phyloP scores from a whole-genome alignment of 2,113 vertebrate genomes.

The Rhinichthys klamathensis region DNA sequence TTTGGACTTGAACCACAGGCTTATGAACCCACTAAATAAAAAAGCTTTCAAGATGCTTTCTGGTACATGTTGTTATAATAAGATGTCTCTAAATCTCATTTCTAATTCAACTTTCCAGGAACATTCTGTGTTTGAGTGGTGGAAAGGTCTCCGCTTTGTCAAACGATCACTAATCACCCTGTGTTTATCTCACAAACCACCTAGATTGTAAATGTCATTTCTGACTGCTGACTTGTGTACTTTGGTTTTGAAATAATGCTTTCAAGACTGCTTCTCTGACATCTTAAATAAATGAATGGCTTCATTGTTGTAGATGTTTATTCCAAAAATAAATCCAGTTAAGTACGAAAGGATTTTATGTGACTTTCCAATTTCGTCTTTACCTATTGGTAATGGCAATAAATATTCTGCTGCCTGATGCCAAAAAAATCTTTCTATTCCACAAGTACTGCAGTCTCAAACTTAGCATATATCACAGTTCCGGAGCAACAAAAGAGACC shows the following conservation, averaged over 20 bases:
- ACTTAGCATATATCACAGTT: conserved; percentile 66
- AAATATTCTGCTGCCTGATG: conserved; percentile 24
- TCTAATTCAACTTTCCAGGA: conserved; percentile 18
- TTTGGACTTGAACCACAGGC: conserved; percentile 12
- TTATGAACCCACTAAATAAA: background rate
- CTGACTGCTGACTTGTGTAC: conserved; percentile 27
- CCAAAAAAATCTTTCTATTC: conserved; percentile 40
- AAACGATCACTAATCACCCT: conserved; percentile 24
- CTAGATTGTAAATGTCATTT: conserved; percentile 39
- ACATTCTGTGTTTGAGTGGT: conserved; percentile 22
- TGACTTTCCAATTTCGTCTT: conserved; percentile 36
- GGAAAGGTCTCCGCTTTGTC: conserved; percentile 19
- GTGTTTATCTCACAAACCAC: conserved; percentile 32
- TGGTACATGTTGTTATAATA: conserved; percentile 20
- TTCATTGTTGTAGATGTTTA: conserved; percentile 40
- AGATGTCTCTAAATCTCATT: conserved; percentile 19
- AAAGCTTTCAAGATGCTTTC: conserved; percentile 22
- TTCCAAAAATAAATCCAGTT: conserved; percentile 5
- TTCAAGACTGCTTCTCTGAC: conserved; percentile 31
- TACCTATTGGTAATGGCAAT: conserved; percentile 17
- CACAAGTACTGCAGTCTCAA: conserved; percentile 50
- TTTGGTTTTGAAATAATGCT: conserved; percentile 37
- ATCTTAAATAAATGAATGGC: conserved; percentile 36
- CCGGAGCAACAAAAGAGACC: conserved; percentile 68
- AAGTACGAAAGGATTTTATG: conserved; percentile 28